Conservation (phyloP, 1,140 invertebrate species). For the Caenorhabditis tropicalis region DNA sequence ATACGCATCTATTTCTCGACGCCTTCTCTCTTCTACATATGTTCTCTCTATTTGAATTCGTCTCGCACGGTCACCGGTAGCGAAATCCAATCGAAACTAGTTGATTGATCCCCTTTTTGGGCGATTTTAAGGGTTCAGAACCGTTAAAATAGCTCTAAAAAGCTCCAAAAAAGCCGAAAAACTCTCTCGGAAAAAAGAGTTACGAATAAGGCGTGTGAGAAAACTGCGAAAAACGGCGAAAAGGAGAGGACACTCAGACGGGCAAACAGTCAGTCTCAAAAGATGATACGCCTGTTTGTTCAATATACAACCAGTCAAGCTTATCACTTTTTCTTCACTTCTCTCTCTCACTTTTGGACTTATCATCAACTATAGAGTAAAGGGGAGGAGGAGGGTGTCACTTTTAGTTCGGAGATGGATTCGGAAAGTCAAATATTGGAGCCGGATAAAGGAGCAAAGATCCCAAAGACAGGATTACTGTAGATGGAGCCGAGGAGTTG, state of each 20-base stretch:
- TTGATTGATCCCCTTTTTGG: neutral
- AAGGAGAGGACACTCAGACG: neutral
- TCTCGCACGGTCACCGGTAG: neutral
- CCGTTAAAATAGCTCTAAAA: no score
- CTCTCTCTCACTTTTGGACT: neutral
- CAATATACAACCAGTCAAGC: neutral
- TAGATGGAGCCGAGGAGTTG: no score
- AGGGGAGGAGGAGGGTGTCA: no score
- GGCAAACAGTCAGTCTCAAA: no score
- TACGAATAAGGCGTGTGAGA: neutral
- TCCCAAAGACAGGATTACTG: no score
- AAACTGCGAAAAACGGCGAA: neutral
- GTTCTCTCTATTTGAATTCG: neutral
- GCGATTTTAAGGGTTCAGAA: neutral
- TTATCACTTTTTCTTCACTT: neutral
- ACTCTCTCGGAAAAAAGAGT: neutral
- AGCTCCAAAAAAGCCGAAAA: neutral
- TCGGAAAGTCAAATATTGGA: no score
- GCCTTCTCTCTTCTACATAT: constrained; percentile 9
- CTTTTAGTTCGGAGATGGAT: no score
- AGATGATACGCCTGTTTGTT: neutral
- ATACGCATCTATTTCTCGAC: constrained; percentile 8
- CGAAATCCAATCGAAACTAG: neutral
- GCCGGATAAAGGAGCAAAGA: no score
- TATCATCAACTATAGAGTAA: no score